Evolutionary conservation across 2,888 invertebrate species (phyloP).

Genomic region (Drosophila nr. fundita): DNA sequence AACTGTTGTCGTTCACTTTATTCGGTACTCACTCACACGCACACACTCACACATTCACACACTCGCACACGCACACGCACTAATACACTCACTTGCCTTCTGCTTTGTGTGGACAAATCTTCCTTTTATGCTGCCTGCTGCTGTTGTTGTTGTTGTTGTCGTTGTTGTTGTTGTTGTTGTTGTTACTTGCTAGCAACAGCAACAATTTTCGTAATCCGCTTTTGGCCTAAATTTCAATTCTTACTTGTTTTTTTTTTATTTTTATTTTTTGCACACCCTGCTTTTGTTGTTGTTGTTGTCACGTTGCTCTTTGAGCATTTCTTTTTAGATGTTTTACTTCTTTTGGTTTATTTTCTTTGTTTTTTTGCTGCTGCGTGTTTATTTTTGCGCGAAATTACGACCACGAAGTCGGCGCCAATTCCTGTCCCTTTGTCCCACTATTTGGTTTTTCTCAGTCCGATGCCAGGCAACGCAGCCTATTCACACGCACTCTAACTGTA

Average conservation of each 20-base stretch:
- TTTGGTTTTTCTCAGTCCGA: background rate
- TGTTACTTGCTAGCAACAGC: conserved; percentile 33
- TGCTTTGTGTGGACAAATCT: conserved; percentile 35
- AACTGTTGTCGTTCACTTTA: conserved; percentile 57
- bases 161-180: conserved; percentile 22
- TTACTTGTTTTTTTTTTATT: conserved; percentile 60
- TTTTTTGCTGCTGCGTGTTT: conserved; percentile 55
- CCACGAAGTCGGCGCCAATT: conserved; percentile 13
- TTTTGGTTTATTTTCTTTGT: conserved; percentile 20
- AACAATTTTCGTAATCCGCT: conserved; percentile 76
- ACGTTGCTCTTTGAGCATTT: conserved; percentile 29
- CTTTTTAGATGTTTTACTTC: conserved; percentile 27
- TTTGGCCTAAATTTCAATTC: conserved; percentile 78
- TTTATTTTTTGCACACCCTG: conserved; percentile 45
- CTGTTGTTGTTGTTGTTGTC: conserved; percentile 26
- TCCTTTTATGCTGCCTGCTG: conserved; percentile 44
- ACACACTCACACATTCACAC: conserved; percentile 1
- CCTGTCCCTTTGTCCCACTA: background rate
- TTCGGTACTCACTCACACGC: conserved; percentile 26
- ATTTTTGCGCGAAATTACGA: conserved; percentile 56
- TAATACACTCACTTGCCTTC: conserved; percentile 33
- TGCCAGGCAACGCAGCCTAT: conserved; percentile 43
- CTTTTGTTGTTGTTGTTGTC: conserved; percentile 13
- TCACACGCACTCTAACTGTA: conserved; percentile 55
- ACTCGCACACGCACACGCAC: conserved; percentile 6